Base-by-base conservation (phyloP, 2,113 vertebrate genomes). In the Manacus vitellinus region DNA sequence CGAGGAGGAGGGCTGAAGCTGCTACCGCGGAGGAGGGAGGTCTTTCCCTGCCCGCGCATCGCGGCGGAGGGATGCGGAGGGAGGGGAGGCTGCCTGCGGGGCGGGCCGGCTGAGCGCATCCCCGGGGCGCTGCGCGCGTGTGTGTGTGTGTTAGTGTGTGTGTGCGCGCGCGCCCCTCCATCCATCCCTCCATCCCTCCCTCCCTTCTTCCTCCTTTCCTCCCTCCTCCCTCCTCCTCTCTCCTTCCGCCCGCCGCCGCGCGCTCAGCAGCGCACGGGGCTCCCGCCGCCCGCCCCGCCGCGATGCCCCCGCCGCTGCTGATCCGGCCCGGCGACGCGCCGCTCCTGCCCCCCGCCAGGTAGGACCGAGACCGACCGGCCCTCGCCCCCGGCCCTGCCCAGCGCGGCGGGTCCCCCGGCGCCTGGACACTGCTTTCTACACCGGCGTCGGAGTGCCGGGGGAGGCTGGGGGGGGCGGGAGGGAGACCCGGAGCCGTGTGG, bases 71-170 rank as follows among this genome's bases (percentile, higher is more conserved):
- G 95, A 96, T 96, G 95, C 86, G 52, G 71, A 91, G 83, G 83
- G 78, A 85, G 74, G 59, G 89, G 31, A 63, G 67, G 88, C 76
- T 76, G 91, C 88, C 91, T 62, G 88, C 72, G 85, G 85, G 76
- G 85, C 84, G 80, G 68, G 77, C 88, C 49, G 91, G 85, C 81
- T 96, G 91, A 93, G 85, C 91, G 93, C 91, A 96, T 95, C 95
- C 72, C 93, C 72, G 76, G 62, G 31, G 91, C 59, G 88, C 37
- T 43, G 86, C 21, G 91, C 28, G 92, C 9, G 56, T 58, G 59
- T 15, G 31, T 25, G 55, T 62, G 22, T 12, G 92, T 72, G 81
- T 35, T 35, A 35, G 35, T 59, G 73, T 56, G 95, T 67, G 93
- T 44, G 93, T n/a, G 90, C 8, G 95, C 14, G 94, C 24, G 28